Evolutionary conservation across 2,888 invertebrate species (phyloP).

Genomic region (Falcaria lacertinaria): DNA sequence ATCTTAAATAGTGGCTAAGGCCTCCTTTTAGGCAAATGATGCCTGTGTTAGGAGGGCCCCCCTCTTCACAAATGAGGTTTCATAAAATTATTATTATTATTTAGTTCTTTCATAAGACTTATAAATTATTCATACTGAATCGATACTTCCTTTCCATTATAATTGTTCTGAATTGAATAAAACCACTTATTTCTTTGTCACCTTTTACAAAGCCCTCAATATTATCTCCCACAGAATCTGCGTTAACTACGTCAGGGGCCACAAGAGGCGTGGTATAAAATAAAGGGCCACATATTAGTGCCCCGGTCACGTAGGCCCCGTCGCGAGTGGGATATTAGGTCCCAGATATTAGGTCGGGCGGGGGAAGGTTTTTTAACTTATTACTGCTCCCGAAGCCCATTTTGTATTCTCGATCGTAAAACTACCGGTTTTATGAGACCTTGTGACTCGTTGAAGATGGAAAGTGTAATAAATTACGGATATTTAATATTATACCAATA

Average conservation of each 20-base stretch:
- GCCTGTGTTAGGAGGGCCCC: no score
- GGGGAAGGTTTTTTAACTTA: slow-evolving; percentile 2
- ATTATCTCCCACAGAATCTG: not conserved
- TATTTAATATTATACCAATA: no score
- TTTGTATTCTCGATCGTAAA: not conserved
- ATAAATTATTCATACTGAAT: no score
- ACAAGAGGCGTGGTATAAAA: not conserved
- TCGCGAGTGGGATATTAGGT: slow-evolving; percentile 1
- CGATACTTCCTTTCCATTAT: no score
- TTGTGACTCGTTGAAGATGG: not conserved
- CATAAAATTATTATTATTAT: no score
- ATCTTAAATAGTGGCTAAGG: no score
- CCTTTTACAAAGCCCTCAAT: not conserved
- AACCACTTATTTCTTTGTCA: not conserved
- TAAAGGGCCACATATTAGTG: not conserved
- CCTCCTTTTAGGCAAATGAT: no score
- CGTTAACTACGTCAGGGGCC: not conserved
- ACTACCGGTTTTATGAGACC: not conserved
- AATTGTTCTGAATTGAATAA: no score
- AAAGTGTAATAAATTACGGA: no score
- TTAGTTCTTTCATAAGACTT: no score
- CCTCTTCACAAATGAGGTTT: no score
- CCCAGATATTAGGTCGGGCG: slow-evolving; percentile 1
- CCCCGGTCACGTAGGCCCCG: not conserved
- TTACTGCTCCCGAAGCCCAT: slow-evolving; percentile 2